Evolutionary conservation across 1,140 invertebrate species (phyloP).

Genomic region (Thalassaphorura encarpata): DNA sequence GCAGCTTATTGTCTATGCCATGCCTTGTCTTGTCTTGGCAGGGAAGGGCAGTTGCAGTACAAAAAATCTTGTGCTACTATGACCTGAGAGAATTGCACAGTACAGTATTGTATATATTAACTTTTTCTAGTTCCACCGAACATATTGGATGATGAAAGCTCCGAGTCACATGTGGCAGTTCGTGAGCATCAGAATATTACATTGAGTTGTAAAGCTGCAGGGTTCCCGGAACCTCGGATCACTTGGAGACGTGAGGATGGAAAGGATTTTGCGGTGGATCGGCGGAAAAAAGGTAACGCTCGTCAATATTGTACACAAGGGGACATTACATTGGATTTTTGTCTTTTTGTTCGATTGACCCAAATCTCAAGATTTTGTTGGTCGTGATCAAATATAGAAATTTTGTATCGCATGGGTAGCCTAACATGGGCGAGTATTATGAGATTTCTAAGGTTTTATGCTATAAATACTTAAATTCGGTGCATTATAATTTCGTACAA

Average conservation of each 20-base stretch:
- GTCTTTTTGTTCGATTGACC: neutral
- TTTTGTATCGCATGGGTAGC: too few species aligned
- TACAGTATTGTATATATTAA: too few species aligned
- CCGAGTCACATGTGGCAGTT: constrained; percentile 74
- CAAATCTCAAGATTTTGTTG: neutral
- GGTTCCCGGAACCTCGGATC: constrained; percentile 74
- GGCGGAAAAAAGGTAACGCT: constrained; percentile 64
- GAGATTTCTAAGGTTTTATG: too few species aligned
- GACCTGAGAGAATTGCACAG: too few species aligned
- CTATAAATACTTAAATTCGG: too few species aligned
- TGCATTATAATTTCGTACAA: too few species aligned
- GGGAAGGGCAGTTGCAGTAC: too few species aligned
- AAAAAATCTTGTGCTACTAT: too few species aligned
- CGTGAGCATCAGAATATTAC: constrained; percentile 83
- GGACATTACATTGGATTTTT: neutral
- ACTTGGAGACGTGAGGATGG: constrained; percentile 85
- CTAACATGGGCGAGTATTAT: too few species aligned
- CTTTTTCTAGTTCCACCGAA: constrained; percentile 89
- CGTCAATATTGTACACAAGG: neutral
- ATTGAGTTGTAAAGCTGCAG: constrained; percentile 51
- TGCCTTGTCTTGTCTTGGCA: too few species aligned
- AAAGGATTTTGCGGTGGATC: constrained; percentile 65
- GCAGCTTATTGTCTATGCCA: neutral
- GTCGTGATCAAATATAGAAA: too few species aligned
- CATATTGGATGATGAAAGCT: constrained; percentile 72